Base-by-base conservation (phyloP, 2,797 vertebrate species). In the Melanotaenia parkinsoni region DNA sequence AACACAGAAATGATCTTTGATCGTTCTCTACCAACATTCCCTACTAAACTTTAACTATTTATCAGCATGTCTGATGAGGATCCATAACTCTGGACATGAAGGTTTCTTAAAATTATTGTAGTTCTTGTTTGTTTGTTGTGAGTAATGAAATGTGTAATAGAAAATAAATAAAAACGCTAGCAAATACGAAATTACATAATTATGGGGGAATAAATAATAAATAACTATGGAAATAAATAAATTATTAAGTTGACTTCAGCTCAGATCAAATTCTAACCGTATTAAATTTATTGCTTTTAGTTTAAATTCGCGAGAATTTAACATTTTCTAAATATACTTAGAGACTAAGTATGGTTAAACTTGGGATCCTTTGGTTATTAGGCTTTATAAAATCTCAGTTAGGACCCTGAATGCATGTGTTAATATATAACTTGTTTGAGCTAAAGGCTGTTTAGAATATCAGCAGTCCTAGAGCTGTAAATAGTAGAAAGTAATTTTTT, bases 361-460 rank as follows among this genome's bases (percentile, higher is more conserved):
- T 50, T 50, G 40, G 16, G 16, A 43, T 53, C 3, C 9, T 24
- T 53, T 24, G 9, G 12, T 12, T 26, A 4, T 20, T 50, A 50
- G 20, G 11, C 47, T 50, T 50, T n/a, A 22, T 22, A 53, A 57
- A n/a, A 5, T 51, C 6, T 24, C 5, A 58, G 22, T n/a, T 59
- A 24, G 2, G 53, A 63, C 20, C 14, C 3, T 35, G 13, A 20
- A 32, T 22, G 9, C 12, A 47, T 61, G n/a, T 57, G 70, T 84
- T 83, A 83, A 80, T 84, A 66, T 70, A 70, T 84, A 65, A 88
- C 50, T 43, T 12, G 60, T 64, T 13, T 66, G 30, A 57, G 45
- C 50, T 43, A 26, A 14, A 1, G 58, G 4, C 10, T 54, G 24
- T 28, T 54, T 24, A 14, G 24, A 24, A 26, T 2, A 11, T 14